These are phyloP conservation scores for Leptinotarsa peninsularis DNA, from an alignment of 2,888 invertebrate species.

Conservation along the genomic window DNA sequence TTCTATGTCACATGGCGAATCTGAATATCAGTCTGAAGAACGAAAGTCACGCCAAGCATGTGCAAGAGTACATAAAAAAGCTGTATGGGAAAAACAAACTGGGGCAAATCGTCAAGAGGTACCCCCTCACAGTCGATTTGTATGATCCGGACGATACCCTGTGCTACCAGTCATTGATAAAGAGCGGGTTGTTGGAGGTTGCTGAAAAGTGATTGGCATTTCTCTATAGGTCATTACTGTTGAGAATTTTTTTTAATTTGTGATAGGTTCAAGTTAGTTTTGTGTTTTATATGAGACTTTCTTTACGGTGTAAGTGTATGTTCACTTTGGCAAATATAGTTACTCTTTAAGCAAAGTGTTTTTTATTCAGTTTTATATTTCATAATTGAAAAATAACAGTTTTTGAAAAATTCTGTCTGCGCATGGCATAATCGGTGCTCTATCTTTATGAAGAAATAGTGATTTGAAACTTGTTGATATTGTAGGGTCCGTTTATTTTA, in stretches of 20 bases:
- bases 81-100: constrained; percentile 47
- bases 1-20: constrained; percentile 68
- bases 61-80: constrained; percentile 48
- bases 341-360: background rate
- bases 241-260: constrained; percentile 12
- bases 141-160: constrained; percentile 50
- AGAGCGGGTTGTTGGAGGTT: constrained; percentile 31
- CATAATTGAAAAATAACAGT: too few species aligned
- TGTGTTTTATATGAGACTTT: background rate
- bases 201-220: background rate
- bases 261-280: background rate
- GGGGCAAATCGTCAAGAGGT: constrained; percentile 49
- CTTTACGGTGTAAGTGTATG: constrained; percentile 7
- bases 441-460: too few species aligned
- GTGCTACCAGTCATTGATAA: constrained; percentile 55
- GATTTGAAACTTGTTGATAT: too few species aligned
- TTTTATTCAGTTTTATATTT: background rate
- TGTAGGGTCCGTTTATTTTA: too few species aligned
- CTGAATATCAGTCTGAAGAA: constrained; percentile 60
- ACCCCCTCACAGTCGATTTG: constrained; percentile 55
- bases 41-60: constrained; percentile 38
- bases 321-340: background rate
- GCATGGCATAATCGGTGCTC: too few species aligned
- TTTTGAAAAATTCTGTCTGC: too few species aligned
- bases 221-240: background rate